phyloP scores from a whole-genome alignment of 2,797 vertebrate species.

The Macropodus opercularis region DNA sequence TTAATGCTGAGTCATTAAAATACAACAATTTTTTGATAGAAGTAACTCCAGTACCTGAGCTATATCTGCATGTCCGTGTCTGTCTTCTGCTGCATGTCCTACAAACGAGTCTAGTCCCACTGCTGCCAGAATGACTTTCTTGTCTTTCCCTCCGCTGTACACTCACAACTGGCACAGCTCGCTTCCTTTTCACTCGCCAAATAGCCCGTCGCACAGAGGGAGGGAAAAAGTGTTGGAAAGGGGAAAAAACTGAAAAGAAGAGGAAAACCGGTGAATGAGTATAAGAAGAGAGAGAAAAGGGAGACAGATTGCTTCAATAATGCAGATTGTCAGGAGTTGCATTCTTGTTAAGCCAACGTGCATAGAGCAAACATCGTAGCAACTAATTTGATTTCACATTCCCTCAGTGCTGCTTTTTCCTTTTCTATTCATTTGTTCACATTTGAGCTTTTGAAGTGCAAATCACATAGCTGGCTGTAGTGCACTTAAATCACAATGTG shows the following conservation, averaged over 20 bases:
- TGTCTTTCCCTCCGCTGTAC: slow-evolving; percentile 46
- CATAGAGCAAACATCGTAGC: slow-evolving; percentile 68
- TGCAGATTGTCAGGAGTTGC: slow-evolving; percentile 74
- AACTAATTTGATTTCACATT: slow-evolving; percentile 73
- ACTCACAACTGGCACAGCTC: slow-evolving; percentile 65
- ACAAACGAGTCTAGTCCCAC: slow-evolving; percentile 35
- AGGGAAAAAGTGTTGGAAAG: slow-evolving; percentile 29
- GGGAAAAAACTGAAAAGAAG: slow-evolving; percentile 32
- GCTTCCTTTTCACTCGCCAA: slow-evolving; percentile 53
- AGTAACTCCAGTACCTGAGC: slow-evolving; percentile 71
- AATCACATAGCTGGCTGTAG: slow-evolving; percentile 46
- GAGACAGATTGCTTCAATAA: slow-evolving; percentile 75
- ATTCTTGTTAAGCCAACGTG: slow-evolving; percentile 70
- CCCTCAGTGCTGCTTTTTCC: slow-evolving; percentile 44
- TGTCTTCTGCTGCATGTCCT: slow-evolving; percentile 51
- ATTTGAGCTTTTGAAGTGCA: slow-evolving; percentile 62
- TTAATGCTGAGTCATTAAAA: neutral
- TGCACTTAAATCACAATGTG: slow-evolving; percentile 54
- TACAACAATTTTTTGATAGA: too few relatives aligned
- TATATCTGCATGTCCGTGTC: slow-evolving; percentile 41
- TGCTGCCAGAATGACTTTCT: slow-evolving; percentile 49
- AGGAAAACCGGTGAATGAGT: slow-evolving; percentile 38
- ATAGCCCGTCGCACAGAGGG: slow-evolving; percentile 68
- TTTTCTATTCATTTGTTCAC: slow-evolving; percentile 59
- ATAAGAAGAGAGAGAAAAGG: slow-evolving; percentile 46